Base-by-base conservation (phyloP, 2,113 vertebrate species). In the Nothobranchius furzeri region DNA sequence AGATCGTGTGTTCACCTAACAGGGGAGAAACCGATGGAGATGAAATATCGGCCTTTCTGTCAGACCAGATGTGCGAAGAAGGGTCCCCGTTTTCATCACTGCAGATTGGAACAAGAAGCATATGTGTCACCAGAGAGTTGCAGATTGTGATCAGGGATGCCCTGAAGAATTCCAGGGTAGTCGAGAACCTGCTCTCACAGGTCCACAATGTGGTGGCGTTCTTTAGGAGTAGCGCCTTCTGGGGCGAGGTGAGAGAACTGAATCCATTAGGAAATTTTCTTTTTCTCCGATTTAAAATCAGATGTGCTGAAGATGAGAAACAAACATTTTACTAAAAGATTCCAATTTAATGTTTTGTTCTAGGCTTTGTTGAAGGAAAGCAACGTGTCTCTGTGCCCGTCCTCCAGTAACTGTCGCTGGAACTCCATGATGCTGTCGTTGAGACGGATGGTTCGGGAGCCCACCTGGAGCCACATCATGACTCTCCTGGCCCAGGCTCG, bases 121-220 rank as follows among this genome's bases (percentile, higher is more conserved):
- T 43, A 35, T 94, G 92, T 70, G 64, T 90, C 12, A 82, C 77
- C 35, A 76, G 47, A 42, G 73, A 58, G 6, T 60, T 94, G 64
- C 89, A 92, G 68, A 76, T 74, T 24, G 91, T 93, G 24, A 92
- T 94, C 56, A 88, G 85, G 45, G 91, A 92, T 46, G 92, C 93
- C 0, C 74, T 94, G 55, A 92, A 90, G 81, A 87, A 77, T 64
- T 93, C 92, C 13, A 81, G 89, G 35, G 90, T 90, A 12, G 92
- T 92, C 47, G 89, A 92, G 68, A 90, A 92, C 60, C 56, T 93
- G 42, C 84, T 93, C 4, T 81, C 75, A 12, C 92, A 94, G 73
- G 78, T 85, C 10, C 87, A 89, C 56, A 90, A 91, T 0, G 85
- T 93, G 11, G 86, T 93, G 66, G 85, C 87, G 45, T 94, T 93